Base-by-base conservation (phyloP, 2,888 invertebrate species). In the Anarsia innoxiella region DNA sequence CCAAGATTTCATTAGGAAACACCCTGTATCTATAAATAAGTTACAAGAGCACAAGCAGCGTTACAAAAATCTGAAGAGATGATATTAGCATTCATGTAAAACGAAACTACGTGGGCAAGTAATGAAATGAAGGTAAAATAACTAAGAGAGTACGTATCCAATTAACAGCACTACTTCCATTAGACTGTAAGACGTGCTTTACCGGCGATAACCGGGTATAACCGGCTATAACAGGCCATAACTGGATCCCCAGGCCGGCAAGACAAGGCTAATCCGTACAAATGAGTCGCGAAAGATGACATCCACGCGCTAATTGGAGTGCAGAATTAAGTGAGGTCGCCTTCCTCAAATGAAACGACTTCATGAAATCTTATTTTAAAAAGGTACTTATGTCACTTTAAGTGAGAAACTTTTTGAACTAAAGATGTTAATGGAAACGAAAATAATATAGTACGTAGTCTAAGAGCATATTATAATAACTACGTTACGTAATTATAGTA, bases 211-310 rank as follows among this genome's bases (percentile, higher is more conserved):
- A 53, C 57, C 53, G 59, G 61, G 50, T 45, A 60, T 60, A 66
- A 67, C 66, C 56, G 30, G 56, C 51, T 46, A 58, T 61, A 64
- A 66, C 47, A 41, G 47, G 49, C 48, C 38, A 49, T 49, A 52
- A 54, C 53, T 47, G 43, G 51, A 49, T 49, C 48, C 37, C 37
- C 23, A 44, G 44, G 35, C 40, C 41, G 44, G 44, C 45, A 46
- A 40, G 45, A 51, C 44, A 46, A 44, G 44, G 40, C 48, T 60
- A 58, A 58, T 59, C 56, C 49, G 49, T 45, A 55, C 51, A 71
- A 72, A 73, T 67, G 71, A 71, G 62, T 63, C 66, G 70, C 56
- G 66, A 66, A 66, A 65, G 69, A 69, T 69, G 69, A 68, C 66
- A 66, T 70, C 59, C 54, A 62, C 55, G 59, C 58, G 56, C 59